phyloP scores from a whole-genome alignment of 2,113 vertebrate species.

The Solea solea region DNA sequence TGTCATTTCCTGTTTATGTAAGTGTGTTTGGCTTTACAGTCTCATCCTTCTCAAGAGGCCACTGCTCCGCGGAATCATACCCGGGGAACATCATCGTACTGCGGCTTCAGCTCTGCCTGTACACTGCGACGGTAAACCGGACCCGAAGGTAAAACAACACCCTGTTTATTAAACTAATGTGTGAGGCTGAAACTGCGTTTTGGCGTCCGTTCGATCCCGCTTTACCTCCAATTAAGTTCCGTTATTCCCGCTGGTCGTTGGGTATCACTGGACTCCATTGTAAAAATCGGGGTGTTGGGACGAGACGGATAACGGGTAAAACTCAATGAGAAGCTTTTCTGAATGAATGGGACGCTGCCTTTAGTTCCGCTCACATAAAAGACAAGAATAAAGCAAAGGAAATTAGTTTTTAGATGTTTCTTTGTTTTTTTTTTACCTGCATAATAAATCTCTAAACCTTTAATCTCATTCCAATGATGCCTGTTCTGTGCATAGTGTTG shows the following conservation, averaged over 20 bases:
- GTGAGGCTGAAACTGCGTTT: too few species aligned
- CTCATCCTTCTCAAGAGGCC: background rate
- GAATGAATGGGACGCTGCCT: rapidly evolving
- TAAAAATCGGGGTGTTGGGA: rapidly evolving
- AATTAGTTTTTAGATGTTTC: background rate
- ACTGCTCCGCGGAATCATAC: background rate
- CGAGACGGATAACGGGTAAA: rapidly evolving
- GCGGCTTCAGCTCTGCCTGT: background rate
- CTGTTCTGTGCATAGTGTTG: too few species aligned
- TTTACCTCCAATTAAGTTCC: background rate
- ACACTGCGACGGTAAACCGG: background rate
- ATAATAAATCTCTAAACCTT: too few species aligned
- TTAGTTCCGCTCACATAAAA: conserved; percentile 1
- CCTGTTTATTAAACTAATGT: background rate
- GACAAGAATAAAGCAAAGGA: background rate
- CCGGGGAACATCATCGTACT: background rate
- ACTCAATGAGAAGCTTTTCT: rapidly evolving
- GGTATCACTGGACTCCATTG: background rate
- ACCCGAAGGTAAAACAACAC: background rate
- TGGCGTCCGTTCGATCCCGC: too few species aligned
- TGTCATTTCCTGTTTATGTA: background rate
- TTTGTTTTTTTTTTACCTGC: too few species aligned
- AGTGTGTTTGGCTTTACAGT: background rate
- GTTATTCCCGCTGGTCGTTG: background rate
- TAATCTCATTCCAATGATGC: too few species aligned